Evolutionary conservation across 2,797 vertebrate genomes (phyloP), one percentile per base, ranked within the genome.

Genomic region (Eleutherodactylus coqui): DNA sequence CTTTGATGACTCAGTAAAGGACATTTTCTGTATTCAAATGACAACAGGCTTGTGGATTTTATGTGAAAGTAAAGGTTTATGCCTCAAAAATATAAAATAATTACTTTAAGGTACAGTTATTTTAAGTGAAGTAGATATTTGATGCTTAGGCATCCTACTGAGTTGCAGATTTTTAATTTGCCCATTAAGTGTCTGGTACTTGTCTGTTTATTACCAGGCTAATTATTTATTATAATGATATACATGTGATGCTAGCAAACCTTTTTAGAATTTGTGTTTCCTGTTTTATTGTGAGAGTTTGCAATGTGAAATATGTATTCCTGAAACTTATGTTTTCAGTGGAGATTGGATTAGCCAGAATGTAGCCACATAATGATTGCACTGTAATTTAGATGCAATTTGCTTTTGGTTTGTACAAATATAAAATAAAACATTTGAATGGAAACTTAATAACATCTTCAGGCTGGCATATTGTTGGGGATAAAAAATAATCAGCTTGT

Each of bases 351-450:
- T 49, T 75, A 32, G 16, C 6, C 27, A 32, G 43, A 60, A 60
- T 43, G 27, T 43, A 60, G 34, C 34, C 53, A 60, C n/a, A 58
- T 21, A 60, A 36, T 60, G 76, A 60, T 79, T 60, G 14, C 10
- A 77, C 4, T 10, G 49, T 34, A 3, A 58, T 77, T 55, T 55
- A 38, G 47, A 1, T 6, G 14, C 13, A 79, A 79, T 41, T 60
- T 43, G 11, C 49, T 16, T 41, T 62, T 34, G 53, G 9, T 38
- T 14, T 58, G 53, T 24, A 43, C 36, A 60, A 58, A 79, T 75
- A 32, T 41, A 7, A 76, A 77, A 36, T 77, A 77, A 79, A 79
- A 62, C 38, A 29, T 79, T 27, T 36, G 6, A 13, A 43, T 62
- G 19, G 10, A 60, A 79, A 79, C 2, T 16, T 24, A 79, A 41